A percentile compares a stretch with the other conserved stretches of the same genome.
phyloP scores from a whole-genome alignment of 2,888 invertebrate species.

The Ophion ventricosus region DNA sequence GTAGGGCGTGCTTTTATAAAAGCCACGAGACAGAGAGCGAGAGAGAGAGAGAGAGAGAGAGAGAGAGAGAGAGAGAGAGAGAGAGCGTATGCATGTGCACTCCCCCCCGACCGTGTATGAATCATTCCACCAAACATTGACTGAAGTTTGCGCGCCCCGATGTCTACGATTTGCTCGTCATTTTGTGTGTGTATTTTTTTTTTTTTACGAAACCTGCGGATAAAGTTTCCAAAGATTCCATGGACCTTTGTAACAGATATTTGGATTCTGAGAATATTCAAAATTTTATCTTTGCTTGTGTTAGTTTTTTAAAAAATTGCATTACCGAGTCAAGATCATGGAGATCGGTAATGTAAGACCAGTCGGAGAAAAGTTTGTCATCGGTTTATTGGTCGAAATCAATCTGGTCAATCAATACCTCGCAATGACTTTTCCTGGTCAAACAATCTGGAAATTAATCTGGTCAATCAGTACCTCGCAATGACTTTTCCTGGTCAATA shows the following conservation, averaged over 20 bases:
- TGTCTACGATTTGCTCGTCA: background rate
- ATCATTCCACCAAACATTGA: constrained; percentile 31
- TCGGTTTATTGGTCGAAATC: too few species aligned
- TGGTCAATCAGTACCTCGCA: too few species aligned
- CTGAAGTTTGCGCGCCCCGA: background rate
- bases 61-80: background rate
- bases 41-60: background rate
- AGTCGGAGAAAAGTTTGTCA: too few species aligned
- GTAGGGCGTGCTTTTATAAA: constrained; percentile 57
- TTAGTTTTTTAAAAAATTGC: background rate
- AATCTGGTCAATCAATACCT: too few species aligned
- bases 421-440: too few species aligned
- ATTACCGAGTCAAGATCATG: background rate
- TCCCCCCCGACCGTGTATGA: constrained; percentile 32
- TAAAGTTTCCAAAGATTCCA: background rate
- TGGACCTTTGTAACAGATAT: background rate
- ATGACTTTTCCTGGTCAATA: too few species aligned
- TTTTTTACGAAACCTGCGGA: background rate
- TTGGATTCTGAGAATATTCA: background rate
- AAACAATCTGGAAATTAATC: too few species aligned
- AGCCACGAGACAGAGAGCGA: constrained; percentile 14
- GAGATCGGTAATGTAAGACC: too few species aligned
- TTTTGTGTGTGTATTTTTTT: constrained; percentile 13
- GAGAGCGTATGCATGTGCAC: constrained; percentile 22
- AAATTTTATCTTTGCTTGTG: background rate